phyloP scores from a whole-genome alignment of 2,888 invertebrate genomes.

The Lordiphosa fenestrarum region DNA sequence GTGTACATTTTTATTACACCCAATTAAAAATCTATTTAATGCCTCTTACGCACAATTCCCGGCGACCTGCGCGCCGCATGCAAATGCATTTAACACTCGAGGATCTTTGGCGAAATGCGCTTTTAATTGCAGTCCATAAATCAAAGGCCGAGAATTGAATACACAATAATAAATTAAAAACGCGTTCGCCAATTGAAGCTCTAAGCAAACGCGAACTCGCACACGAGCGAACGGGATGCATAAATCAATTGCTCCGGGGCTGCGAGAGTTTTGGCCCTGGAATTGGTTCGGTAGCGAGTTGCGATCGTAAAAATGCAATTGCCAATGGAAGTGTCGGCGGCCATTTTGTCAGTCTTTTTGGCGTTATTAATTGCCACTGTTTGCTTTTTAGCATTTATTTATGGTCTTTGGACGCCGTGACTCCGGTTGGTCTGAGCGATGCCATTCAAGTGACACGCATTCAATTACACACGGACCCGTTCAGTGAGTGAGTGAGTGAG shows the following conservation, averaged over 20 bases:
- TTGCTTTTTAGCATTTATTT: conserved; percentile 52
- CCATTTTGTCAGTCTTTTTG: conserved; percentile 57
- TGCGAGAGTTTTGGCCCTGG: conserved; percentile 13
- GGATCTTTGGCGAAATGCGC: conserved; percentile 51
- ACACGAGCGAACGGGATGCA: conserved; percentile 40
- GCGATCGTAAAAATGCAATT: conserved; percentile 61
- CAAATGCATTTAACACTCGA: conserved; percentile 33
- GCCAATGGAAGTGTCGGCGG: conserved; percentile 41
- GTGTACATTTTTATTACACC: conserved; percentile 49
- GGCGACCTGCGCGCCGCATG: conserved; percentile 5
- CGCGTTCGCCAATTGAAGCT: conserved; percentile 17
- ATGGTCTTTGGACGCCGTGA: conserved; percentile 12
- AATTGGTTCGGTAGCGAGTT: conserved; percentile 20
- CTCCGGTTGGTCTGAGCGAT: conserved; percentile 29
- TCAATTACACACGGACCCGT: conserved; percentile 51
- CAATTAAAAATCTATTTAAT: conserved; percentile 70
- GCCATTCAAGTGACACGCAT: conserved; percentile 65
- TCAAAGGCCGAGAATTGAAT: conserved; percentile 49
- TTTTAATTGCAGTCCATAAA: conserved; percentile 76
- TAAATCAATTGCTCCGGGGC: conserved; percentile 49
- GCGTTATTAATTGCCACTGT: conserved; percentile 58
- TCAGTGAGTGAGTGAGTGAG: conserved; percentile 39
- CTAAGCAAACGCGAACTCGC: conserved; percentile 31
- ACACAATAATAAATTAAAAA: conserved; percentile 50
- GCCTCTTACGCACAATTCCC: conserved; percentile 27